Percentiles rank a stretch among this genome's conserved stretches.
phyloP scores from a whole-genome alignment of 2,888 invertebrate genomes.

The Drosophila melanocephala region DNA sequence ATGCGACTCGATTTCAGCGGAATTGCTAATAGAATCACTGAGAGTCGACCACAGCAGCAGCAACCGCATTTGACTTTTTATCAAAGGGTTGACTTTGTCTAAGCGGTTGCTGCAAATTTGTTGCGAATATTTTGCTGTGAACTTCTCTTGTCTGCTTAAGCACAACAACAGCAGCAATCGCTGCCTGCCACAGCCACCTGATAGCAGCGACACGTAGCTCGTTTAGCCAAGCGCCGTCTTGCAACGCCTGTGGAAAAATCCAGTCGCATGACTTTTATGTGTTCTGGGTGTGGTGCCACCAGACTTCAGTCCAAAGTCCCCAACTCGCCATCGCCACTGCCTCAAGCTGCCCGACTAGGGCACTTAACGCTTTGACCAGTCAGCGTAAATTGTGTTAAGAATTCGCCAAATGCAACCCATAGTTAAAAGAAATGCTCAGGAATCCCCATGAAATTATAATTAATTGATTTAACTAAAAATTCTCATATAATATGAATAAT shows the following conservation, averaged over 20 bases:
- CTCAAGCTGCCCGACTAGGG: neutral
- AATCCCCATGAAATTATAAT: neutral
- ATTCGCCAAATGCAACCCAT: neutral
- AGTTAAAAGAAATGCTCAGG: neutral
- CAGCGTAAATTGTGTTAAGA: neutral
- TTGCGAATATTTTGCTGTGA: slow-evolving; percentile 23
- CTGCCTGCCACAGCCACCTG: slow-evolving; percentile 61
- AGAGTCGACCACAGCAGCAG: slow-evolving; percentile 25
- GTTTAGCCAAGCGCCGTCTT: slow-evolving; percentile 66
- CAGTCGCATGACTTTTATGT: slow-evolving; percentile 24
- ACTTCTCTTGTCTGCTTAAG: neutral
- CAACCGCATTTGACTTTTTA: slow-evolving; percentile 44
- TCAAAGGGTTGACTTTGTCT: slow-evolving; percentile 77
- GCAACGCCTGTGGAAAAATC: slow-evolving; percentile 67
- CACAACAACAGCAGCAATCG: slow-evolving; percentile 11
- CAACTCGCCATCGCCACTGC: neutral
- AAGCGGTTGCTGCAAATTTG: slow-evolving; percentile 44
- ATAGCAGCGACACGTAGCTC: slow-evolving; percentile 76
- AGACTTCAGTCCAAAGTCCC: neutral
- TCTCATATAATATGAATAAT: neutral
- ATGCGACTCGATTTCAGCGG: slow-evolving; percentile 72
- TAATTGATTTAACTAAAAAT: neutral
- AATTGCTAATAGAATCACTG: slow-evolving; percentile 78
- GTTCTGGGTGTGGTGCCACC: slow-evolving; percentile 20
- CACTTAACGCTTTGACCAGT: slow-evolving; percentile 4